Conservation (phyloP, 2,888 invertebrate species). For the Saturnia pavonia region DNA sequence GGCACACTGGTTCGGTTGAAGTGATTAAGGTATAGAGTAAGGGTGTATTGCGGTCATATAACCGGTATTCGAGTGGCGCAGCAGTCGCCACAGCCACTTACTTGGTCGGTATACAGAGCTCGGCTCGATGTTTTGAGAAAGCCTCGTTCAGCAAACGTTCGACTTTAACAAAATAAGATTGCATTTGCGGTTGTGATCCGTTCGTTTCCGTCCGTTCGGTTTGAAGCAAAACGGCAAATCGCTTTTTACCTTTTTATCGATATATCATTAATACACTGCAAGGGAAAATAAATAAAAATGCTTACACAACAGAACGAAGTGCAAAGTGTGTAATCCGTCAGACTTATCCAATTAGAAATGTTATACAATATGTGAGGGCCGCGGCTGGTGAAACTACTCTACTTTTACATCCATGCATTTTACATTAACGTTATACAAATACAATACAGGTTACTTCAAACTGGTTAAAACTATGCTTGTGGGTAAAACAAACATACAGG, state of each 20-base stretch:
- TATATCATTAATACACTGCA: conserved; percentile 10
- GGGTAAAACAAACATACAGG: background rate
- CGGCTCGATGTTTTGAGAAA: conserved; percentile 77
- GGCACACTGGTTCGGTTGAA: conserved; percentile 39
- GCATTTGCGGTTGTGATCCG: conserved; percentile 57
- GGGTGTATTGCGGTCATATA: conserved; percentile 80
- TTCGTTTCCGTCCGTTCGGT: conserved; percentile 52
- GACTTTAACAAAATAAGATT: conserved; percentile 72
- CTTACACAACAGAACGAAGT: background rate
- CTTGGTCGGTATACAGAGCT: conserved; percentile 64
- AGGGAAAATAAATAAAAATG: background rate
- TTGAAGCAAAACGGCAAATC: conserved; percentile 47
- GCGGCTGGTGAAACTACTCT: background rate
- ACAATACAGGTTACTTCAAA: background rate
- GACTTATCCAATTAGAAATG: conserved; percentile 13
- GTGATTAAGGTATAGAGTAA: conserved; percentile 51
- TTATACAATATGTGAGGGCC: conserved; percentile 6
- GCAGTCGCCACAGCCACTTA: conserved; percentile 68
- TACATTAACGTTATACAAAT: conserved; percentile 10
- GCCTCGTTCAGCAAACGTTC: conserved; percentile 71
- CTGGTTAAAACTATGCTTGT: background rate
- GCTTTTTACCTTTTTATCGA: conserved; percentile 41
- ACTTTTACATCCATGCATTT: background rate
- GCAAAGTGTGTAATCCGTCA: conserved; percentile 1
- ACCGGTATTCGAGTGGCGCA: conserved; percentile 77